Evolutionary conservation across 2,113 vertebrate genomes (phyloP).

Genomic region (Silurus asotus): DNA sequence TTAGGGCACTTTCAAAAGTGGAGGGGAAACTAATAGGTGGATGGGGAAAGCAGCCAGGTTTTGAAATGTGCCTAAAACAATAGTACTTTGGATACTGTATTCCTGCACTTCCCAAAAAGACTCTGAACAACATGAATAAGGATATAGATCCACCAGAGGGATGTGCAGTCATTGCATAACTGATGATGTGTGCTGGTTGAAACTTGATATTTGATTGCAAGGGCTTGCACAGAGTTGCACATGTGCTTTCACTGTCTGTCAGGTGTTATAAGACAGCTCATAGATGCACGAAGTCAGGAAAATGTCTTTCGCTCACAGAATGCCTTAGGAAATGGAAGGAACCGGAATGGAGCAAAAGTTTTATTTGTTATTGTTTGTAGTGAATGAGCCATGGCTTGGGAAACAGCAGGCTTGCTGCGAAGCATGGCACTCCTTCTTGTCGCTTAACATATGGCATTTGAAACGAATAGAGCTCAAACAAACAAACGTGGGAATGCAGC

Average conservation of each 20-base stretch:
- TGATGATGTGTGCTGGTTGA: slow-evolving; percentile 27
- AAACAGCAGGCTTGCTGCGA: slow-evolving; percentile 46
- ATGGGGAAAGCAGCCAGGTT: slow-evolving; percentile 38
- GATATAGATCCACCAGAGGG: slow-evolving; percentile 24
- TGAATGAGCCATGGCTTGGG: slow-evolving; percentile 36
- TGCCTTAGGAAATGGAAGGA: background rate
- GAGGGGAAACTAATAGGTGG: slow-evolving; percentile 40
- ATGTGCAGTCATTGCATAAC: slow-evolving; percentile 22
- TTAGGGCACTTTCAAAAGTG: slow-evolving; percentile 1
- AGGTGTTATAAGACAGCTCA: slow-evolving; percentile 33
- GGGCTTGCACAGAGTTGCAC: background rate
- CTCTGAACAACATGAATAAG: slow-evolving; percentile 20
- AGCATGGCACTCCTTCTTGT: slow-evolving; percentile 27
- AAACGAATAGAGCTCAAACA: slow-evolving; percentile 28
- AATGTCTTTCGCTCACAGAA: background rate
- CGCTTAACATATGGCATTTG: slow-evolving; percentile 37
- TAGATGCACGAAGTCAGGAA: background rate
- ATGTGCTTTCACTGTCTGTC: slow-evolving; percentile 36
- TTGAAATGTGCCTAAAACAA: slow-evolving; percentile 33
- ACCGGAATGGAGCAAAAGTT: slow-evolving; percentile 22
- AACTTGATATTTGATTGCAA: slow-evolving; percentile 36
- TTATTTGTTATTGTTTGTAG: slow-evolving; percentile 43
- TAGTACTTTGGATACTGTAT: background rate
- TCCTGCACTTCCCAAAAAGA: background rate
- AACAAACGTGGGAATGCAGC: slow-evolving; percentile 25